Evolutionary conservation across 2,888 invertebrate genomes (phyloP).

Genomic region (Drepanosiphum platanoidis): DNA sequence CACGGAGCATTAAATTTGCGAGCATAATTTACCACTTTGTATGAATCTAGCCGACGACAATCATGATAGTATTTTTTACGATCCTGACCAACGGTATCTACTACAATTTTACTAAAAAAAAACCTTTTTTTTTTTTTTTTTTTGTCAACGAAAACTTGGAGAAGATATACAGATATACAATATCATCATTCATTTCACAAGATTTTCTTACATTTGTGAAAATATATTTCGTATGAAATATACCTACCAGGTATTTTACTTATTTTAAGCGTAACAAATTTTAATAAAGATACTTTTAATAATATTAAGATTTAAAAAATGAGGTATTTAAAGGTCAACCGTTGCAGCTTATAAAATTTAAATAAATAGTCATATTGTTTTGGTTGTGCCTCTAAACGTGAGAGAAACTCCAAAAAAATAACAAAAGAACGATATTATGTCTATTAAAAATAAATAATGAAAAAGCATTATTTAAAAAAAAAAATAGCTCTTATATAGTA

Average conservation of each 20-base stretch:
- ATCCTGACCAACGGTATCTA: conserved; percentile 52
- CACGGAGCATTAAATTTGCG: conserved; percentile 54
- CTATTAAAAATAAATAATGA: conserved; percentile 42
- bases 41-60: conserved; percentile 54
- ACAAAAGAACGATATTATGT: conserved; percentile 29
- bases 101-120: conserved; percentile 40
- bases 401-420: conserved; percentile 47
- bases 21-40: conserved; percentile 60
- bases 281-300: conserved; percentile 7
- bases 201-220: neutral
- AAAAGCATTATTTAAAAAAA: conserved; percentile 20
- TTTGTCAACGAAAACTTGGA: conserved; percentile 23
- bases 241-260: neutral
- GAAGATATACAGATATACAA: neutral
- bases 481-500: conserved; percentile 38
- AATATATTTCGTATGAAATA: neutral
- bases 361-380: conserved; percentile 23
- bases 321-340: neutral
- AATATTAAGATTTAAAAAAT: neutral
- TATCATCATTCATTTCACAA: neutral
- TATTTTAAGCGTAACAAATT: conserved; percentile 4
- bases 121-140: conserved; percentile 21
- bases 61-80: conserved; percentile 43
- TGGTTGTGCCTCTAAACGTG: conserved; percentile 22
- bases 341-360: conserved; percentile 2